These are phyloP conservation scores for Gila orcuttii DNA, from an alignment of 2,113 vertebrate genomes.

Conservation along the genomic window DNA sequence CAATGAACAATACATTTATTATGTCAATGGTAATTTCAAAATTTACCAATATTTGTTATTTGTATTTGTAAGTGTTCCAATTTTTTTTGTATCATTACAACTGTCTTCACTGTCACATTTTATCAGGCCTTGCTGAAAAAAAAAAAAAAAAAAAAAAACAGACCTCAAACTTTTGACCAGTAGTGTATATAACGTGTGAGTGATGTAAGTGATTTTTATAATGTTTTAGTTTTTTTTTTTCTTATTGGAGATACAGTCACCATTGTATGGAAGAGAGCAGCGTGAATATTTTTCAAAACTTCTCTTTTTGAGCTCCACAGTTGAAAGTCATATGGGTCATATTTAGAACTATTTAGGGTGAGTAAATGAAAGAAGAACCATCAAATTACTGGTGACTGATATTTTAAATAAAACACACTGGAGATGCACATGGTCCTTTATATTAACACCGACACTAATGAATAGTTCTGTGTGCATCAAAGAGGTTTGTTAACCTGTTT, in stretches of 20 bases:
- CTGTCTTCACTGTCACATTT: not conserved
- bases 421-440: not conserved
- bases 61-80: too few relatives aligned
- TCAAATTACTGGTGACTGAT: not conserved
- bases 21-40: too few relatives aligned
- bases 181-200: not conserved
- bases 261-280: not conserved
- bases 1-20: too few relatives aligned
- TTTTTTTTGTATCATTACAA: not conserved
- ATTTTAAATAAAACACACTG: not conserved
- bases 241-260: not conserved
- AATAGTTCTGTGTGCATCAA: not conserved
- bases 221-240: not conserved
- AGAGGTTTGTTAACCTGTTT: slow-evolving; percentile 20
- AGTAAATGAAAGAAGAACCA: not conserved
- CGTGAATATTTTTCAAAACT: not conserved
- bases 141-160: too few relatives aligned
- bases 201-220: not conserved
- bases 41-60: too few relatives aligned
- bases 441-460: not conserved
- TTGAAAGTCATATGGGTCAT: not conserved
- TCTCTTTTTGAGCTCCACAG: not conserved
- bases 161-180: not conserved
- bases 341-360: not conserved
- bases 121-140: not conserved